Evolutionary conservation across 1,140 invertebrate species (phyloP).

Genomic region (Drosophila littoralis): DNA sequence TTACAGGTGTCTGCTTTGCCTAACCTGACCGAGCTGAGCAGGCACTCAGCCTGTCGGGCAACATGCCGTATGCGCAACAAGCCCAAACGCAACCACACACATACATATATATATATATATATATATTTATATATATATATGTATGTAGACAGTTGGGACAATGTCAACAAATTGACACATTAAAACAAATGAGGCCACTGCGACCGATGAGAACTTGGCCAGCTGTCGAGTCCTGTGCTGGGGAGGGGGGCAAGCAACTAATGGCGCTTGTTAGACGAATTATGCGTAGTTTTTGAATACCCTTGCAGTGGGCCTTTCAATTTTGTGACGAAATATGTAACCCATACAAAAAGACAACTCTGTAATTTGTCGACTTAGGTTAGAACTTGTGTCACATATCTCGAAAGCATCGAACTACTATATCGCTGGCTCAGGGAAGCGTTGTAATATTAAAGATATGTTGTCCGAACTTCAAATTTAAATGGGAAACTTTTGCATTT

Average conservation of each 20-base stretch:
- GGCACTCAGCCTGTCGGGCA: background rate
- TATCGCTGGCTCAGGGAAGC: too few species aligned
- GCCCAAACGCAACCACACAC: constrained; percentile 1
- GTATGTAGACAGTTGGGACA: constrained; percentile 45
- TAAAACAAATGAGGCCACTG: constrained; percentile 82
- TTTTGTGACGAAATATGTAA: background rate
- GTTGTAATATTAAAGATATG: too few species aligned
- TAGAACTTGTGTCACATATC: too few species aligned
- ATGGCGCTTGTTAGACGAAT: constrained; percentile 75
- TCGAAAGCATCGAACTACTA: too few species aligned
- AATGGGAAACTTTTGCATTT: too few species aligned
- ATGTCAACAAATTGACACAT: constrained; percentile 81
- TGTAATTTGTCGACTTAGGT: too few species aligned
- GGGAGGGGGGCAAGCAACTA: constrained; percentile 56
- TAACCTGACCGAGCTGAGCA: background rate
- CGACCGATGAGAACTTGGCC: constrained; percentile 50
- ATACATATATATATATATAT: constrained; percentile 4
- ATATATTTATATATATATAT: background rate
- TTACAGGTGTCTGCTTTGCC: constrained; percentile 59
- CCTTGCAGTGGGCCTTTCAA: background rate
- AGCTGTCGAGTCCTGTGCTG: constrained; percentile 52
- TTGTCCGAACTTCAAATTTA: too few species aligned
- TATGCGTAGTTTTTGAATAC: constrained; percentile 43
- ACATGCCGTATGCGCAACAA: constrained; percentile 38
- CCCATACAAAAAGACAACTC: background rate